Conservation (phyloP, 2,797 vertebrate species). For the Prionace glauca region DNA sequence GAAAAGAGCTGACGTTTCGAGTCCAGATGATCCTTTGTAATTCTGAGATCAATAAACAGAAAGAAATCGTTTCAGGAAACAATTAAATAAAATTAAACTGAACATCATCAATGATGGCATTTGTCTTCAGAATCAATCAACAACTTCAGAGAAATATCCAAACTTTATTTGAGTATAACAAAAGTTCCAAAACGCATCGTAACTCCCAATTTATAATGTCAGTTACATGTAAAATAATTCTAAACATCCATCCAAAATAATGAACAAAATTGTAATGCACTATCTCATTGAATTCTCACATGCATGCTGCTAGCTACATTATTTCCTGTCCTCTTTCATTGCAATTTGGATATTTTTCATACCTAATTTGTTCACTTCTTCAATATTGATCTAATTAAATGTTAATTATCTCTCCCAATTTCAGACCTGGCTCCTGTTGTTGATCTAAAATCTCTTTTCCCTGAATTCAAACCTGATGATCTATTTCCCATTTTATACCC, state of each 20-base stretch:
- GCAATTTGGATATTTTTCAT: not conserved
- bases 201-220: not conserved
- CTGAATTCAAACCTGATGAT: not conserved
- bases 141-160: not conserved
- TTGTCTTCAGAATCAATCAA: not conserved
- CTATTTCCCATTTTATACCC: not conserved
- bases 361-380: not conserved
- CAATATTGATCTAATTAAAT: not conserved
- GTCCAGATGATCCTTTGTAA: not conserved
- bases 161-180: not conserved
- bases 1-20: too few species aligned
- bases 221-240: not conserved
- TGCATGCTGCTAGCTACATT: not conserved
- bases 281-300: not conserved
- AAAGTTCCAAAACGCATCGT: not conserved
- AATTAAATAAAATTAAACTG: not conserved
- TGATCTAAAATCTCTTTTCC: not conserved
- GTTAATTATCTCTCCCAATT: not conserved
- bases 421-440: not conserved
- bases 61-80: not conserved
- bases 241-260: too few species aligned
- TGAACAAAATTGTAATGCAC: not conserved
- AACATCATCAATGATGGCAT: not conserved
- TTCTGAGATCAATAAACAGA: too few species aligned
- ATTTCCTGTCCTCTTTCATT: not conserved